Conservation (phyloP, 2,113 vertebrate species). For the Falcunculus frontatus region DNA sequence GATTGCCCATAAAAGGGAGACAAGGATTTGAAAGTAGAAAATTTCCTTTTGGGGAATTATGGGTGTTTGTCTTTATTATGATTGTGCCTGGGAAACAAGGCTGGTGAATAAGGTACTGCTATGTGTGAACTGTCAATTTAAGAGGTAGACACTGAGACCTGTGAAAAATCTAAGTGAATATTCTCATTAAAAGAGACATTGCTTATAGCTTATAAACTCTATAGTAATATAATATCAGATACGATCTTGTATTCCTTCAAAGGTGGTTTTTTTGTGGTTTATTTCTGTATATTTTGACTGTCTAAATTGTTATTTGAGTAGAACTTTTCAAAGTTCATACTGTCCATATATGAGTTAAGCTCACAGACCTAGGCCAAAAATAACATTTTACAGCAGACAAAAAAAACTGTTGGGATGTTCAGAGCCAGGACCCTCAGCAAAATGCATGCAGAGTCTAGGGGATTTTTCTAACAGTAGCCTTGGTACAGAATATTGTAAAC, state of each 20-base stretch:
- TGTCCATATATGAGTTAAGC: accelerated
- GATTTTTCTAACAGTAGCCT: neutral
- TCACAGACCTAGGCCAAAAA: neutral
- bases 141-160: neutral
- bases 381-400: neutral
- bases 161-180: neutral
- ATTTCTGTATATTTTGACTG: neutral
- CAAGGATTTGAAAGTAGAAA: neutral
- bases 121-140: accelerated
- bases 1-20: neutral
- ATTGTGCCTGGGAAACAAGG: neutral
- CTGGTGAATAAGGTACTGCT: neutral
- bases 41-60: neutral
- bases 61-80: neutral
- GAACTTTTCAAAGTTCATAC: neutral
- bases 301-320: neutral
- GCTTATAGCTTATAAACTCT: neutral
- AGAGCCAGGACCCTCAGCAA: neutral
- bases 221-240: neutral
- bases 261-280: neutral
- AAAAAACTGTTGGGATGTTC: neutral
- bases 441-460: accelerated
- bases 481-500: neutral
- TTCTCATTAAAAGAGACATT: neutral
- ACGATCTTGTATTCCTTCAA: neutral